These are phyloP conservation scores for Euwallacea fornicatus DNA, from an alignment of 1,140 invertebrate species.

Conservation along the genomic window DNA sequence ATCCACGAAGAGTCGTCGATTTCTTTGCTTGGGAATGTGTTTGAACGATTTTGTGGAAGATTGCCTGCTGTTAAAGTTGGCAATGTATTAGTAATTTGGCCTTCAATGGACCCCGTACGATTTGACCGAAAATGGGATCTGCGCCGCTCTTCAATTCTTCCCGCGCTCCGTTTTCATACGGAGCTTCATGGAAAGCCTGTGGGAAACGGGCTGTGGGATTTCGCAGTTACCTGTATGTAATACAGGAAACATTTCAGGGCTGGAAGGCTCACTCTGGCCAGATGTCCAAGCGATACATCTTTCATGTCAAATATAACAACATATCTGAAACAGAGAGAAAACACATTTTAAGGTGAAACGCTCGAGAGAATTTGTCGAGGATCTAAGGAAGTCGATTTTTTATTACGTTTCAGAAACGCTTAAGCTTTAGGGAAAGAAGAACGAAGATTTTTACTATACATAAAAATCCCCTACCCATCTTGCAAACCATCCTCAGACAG, in stretches of 20 bases:
- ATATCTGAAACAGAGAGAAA: constrained; percentile 51
- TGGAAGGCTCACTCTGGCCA: constrained; percentile 62
- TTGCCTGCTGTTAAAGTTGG: too few species aligned
- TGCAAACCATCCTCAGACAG: constrained; percentile 63
- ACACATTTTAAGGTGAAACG: neutral
- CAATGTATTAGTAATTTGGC: neutral
- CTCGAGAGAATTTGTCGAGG: too few species aligned
- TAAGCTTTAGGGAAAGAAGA: neutral
- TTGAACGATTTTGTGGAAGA: too few species aligned
- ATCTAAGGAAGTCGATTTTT: neutral
- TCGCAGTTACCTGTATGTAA: constrained; percentile 63
- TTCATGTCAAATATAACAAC: constrained; percentile 70
- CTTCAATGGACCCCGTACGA: neutral
- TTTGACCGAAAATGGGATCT: too few species aligned
- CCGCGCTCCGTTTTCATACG: too few species aligned
- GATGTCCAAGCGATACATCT: constrained; percentile 62
- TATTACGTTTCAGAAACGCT: neutral
- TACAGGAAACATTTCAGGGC: constrained; percentile 63
- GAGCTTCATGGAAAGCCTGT: too few species aligned
- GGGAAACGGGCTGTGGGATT: neutral
- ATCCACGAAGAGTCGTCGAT: neutral
- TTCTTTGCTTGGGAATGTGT: neutral
- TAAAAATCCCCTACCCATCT: constrained; percentile 54
- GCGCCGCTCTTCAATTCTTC: neutral
- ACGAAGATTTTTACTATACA: neutral